Evolutionary conservation across 23 tunicate species (phyloP).

Genomic region (Styela plicata): DNA sequence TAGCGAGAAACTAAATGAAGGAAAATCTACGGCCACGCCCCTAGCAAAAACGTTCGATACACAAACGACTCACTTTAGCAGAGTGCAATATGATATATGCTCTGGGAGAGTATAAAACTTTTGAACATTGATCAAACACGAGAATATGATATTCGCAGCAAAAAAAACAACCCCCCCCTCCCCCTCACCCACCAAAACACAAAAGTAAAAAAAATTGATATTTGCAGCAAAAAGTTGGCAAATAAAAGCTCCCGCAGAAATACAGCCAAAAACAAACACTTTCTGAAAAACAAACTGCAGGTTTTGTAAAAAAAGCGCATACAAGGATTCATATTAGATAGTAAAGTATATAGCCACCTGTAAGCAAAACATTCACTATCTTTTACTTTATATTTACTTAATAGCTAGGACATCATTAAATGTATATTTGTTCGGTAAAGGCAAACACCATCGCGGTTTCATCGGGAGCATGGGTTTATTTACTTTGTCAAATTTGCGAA

Average conservation of each 20-base stretch:
- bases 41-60: no score
- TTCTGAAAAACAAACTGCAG: not conserved
- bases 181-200: no score
- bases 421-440: not conserved
- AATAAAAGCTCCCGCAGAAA: not conserved
- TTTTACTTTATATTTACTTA: slow-evolving; percentile 8
- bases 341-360: not conserved
- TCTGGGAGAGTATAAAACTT: no score
- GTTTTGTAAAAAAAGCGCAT: not conserved
- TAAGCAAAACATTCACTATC: not conserved
- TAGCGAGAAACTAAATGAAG: no score
- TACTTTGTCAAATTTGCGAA: not conserved
- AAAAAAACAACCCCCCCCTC: no score
- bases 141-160: no score
- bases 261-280: not conserved
- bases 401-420: slow-evolving; percentile 24
- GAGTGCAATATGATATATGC: no score
- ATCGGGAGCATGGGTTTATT: not conserved
- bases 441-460: not conserved
- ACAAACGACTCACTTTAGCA: no score
- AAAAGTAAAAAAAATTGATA: no score
- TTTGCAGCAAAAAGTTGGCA: not conserved
- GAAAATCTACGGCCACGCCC: no score
- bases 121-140: no score
- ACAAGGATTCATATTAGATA: not conserved